Conservation (phyloP, 2,888 invertebrate species). For the Eupithecia vulgata region DNA sequence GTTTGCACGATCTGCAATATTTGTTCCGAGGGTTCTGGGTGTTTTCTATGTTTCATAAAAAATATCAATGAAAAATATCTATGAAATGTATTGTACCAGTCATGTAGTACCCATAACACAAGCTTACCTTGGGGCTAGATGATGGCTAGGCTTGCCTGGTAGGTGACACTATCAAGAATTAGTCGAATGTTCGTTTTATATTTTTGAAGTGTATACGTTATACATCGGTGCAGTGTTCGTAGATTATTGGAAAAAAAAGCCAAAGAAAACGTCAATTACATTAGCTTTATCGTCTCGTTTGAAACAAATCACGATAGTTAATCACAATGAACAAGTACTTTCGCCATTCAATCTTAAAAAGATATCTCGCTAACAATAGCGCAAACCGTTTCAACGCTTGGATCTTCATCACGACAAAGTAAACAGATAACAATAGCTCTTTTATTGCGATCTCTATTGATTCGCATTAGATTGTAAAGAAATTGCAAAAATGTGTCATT, state of each 20-base stretch:
- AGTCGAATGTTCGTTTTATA: no score
- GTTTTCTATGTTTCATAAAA: no score
- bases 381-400: conserved; percentile 11
- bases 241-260: background rate
- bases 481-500: conserved; percentile 38
- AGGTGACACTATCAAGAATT: no score
- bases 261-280: background rate
- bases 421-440: conserved; percentile 13
- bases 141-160: no score
- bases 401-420: conserved; percentile 22
- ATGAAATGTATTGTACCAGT: no score
- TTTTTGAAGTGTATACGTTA: no score
- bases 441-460: conserved; percentile 18
- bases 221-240: background rate
- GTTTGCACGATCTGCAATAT: no score
- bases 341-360: conserved; percentile 21
- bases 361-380: conserved; percentile 11
- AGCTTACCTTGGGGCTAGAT: no score
- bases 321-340: conserved; percentile 16
- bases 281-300: background rate
- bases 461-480: conserved; percentile 29
- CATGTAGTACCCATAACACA: no score
- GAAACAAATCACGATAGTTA: conserved; percentile 9
- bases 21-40: no score
- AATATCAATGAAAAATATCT: no score